Base-by-base conservation (phyloP, 2,797 vertebrate genomes). In the Chrosomus eos region DNA sequence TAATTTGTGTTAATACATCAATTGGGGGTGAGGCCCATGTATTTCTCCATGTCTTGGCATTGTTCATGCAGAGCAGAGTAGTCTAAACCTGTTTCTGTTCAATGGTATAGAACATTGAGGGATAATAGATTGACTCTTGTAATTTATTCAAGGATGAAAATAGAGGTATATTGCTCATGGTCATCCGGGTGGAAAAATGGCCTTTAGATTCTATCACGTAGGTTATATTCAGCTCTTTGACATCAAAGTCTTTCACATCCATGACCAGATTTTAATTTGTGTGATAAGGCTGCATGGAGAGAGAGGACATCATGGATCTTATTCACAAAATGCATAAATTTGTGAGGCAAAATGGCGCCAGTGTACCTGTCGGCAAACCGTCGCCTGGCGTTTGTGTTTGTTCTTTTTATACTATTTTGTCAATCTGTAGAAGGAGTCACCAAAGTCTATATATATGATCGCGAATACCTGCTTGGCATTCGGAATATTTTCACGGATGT, bases 91-190 rank as follows among this genome's bases (percentile, higher is more conserved):
- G 26, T 70, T 77, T 68, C n/a, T 55, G 62, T 68, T 83, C 33
- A 77, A 70, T 55, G 36, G n/a, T 55, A 43, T 43, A 51, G 64
- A 33, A 55, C 62, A 67, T 68, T 19, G 74, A 68, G 64, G 55
- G 10, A n/a, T 7, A 55, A 36, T 73, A 80, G 82, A 88, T 53
- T 66, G 73, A 70, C 73, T 77, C n/a, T 23, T 33, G 62, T 43
- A 33, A 83, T 83, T 77, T 77, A 83, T 77, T 83, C 48, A 77
- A 1, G 7, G 31, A 72, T 62, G 26, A 75, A 81, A 87, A 74
- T 83, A 31, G 80, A 77, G 77, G 48, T 31, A 74, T 60, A 68
- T 53, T 53, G 33, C 79, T 81, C 66, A 80, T 51, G 62, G 72
- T 68, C 58, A 75, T 71, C 62, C 21, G 62, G 81, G 77, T 81